Evolutionary conservation across 2,113 vertebrate genomes (phyloP).

Genomic region (Gnathonemus longibarbis): DNA sequence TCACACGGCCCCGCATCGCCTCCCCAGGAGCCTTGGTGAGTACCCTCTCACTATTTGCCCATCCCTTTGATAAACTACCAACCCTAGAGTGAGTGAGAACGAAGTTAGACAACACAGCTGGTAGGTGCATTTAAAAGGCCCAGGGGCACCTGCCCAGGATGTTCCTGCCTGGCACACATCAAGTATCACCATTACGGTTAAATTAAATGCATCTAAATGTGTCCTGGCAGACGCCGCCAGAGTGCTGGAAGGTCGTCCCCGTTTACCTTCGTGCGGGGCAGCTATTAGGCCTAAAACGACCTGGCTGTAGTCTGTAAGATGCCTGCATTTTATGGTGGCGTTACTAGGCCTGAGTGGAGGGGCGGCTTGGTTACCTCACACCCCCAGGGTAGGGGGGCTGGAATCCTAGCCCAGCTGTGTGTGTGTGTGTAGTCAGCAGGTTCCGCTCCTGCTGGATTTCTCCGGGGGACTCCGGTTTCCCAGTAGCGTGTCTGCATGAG

Average conservation of each 20-base stretch:
- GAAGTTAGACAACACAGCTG: background rate
- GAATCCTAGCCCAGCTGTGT: background rate
- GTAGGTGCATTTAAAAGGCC: background rate
- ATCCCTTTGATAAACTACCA: background rate
- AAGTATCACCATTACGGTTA: background rate
- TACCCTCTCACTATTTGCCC: background rate
- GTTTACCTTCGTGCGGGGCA: background rate
- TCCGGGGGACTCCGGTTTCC: background rate
- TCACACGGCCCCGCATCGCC: slow-evolving; percentile 22
- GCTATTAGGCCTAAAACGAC: background rate
- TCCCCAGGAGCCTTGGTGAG: slow-evolving; percentile 49
- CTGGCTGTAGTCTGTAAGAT: background rate
- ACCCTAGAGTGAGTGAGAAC: background rate
- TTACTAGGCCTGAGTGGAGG: background rate
- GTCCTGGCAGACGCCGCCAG: background rate
- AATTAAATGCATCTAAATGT: background rate
- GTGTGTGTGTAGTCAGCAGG: background rate
- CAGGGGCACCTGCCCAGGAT: background rate
- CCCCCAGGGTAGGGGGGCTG: background rate
- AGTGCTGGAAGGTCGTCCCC: background rate
- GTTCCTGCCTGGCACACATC: background rate
- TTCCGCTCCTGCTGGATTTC: background rate
- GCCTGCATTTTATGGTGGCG: background rate
- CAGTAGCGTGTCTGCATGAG: background rate
- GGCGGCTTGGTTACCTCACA: background rate